Percentiles rank a stretch among this genome's conserved stretches.
These are phyloP conservation scores for Ochlodes sylvanus DNA, from an alignment of 2,888 invertebrate genomes.

Conservation along the genomic window DNA sequence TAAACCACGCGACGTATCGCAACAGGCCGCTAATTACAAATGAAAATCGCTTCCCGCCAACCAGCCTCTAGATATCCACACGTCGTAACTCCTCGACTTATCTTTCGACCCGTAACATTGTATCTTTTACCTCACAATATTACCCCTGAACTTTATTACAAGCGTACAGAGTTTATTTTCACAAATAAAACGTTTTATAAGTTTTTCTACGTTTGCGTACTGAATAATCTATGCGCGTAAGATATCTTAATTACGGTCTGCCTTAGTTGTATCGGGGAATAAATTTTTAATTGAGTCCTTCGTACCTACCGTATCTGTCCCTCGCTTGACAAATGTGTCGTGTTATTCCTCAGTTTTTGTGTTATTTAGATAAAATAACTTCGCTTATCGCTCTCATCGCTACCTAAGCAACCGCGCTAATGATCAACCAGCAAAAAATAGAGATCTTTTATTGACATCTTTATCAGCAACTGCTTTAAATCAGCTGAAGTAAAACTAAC, in stretches of 20 bases:
- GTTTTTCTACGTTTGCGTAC: slow-evolving; percentile 1
- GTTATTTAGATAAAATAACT: slow-evolving; percentile 36
- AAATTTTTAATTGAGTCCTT: slow-evolving; percentile 51
- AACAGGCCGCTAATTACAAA: slow-evolving; percentile 52
- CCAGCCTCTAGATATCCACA: slow-evolving; percentile 58
- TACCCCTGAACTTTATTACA: background rate
- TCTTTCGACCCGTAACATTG: slow-evolving; percentile 23
- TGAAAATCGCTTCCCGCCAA: slow-evolving; percentile 52
- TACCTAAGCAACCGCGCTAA: slow-evolving; percentile 23
- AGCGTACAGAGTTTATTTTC: background rate
- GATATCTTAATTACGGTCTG: slow-evolving; percentile 51
- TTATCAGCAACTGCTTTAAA: slow-evolving; percentile 23
- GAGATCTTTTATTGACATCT: slow-evolving; percentile 3
- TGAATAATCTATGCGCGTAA: slow-evolving; percentile 48
- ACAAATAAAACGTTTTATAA: background rate
- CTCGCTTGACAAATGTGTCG: slow-evolving; percentile 49
- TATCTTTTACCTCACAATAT: slow-evolving; percentile 12
- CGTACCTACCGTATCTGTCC: slow-evolving; percentile 43
- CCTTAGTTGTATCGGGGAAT: slow-evolving; percentile 46
- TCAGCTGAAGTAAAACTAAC: background rate
- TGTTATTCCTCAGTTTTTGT: slow-evolving; percentile 42
- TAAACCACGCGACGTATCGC: slow-evolving; percentile 46
- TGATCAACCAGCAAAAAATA: slow-evolving; percentile 27
- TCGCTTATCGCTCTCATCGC: slow-evolving; percentile 29
- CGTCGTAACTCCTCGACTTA: slow-evolving; percentile 46